These are phyloP conservation scores for Myrmophylax atrothorax DNA, from an alignment of 2,113 vertebrate species.

Conservation along the genomic window DNA sequence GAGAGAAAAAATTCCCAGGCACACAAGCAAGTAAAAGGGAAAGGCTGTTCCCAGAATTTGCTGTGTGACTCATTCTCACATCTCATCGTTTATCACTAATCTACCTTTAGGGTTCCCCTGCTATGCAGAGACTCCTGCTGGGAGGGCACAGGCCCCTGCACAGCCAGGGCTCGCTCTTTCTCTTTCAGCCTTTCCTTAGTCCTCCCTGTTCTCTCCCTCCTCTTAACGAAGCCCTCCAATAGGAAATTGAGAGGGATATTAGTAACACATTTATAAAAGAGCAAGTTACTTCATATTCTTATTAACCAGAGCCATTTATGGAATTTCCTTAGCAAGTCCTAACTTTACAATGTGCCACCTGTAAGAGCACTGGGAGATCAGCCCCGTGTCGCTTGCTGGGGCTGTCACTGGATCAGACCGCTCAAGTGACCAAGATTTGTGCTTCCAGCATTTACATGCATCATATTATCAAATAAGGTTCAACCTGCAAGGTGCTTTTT, in stretches of 20 bases:
- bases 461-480: conserved; percentile 74
- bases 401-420: conserved; percentile 40
- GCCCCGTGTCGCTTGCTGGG: neutral
- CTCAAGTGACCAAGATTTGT: conserved; percentile 71
- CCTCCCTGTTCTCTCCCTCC: neutral
- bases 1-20: neutral
- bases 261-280: conserved; percentile 16
- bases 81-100: neutral
- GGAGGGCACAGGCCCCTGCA: neutral
- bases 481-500: conserved; percentile 73
- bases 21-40: neutral
- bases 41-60: neutral
- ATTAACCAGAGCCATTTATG: conserved; percentile 55
- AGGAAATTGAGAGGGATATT: neutral
- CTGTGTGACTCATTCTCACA: neutral
- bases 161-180: neutral
- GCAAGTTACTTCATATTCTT: conserved; percentile 32
- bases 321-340: conserved; percentile 56
- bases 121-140: neutral
- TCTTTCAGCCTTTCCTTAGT: neutral
- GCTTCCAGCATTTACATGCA: conserved; percentile 56
- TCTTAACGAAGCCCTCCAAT: neutral
- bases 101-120: neutral
- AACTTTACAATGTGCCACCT: conserved; percentile 42
- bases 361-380: neutral